Evolutionary conservation across 2,888 invertebrate genomes (phyloP), one percentile per base, ranked within the genome.

Genomic region (Xestia xanthographa): DNA sequence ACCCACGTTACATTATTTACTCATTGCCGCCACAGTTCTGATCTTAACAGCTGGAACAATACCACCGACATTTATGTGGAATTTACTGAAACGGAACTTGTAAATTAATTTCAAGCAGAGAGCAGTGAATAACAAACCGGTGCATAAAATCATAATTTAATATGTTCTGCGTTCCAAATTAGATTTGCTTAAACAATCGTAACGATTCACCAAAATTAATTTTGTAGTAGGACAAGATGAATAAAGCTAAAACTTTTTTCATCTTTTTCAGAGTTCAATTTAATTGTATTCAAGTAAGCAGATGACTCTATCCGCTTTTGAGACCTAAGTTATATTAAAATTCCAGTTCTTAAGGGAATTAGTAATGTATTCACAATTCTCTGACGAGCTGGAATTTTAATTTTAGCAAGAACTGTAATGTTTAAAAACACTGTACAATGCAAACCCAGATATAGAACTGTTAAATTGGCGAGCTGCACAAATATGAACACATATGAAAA

Each of bases 141-240:
- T 85, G 71, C 85, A 83, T 82, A 82, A 82, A 77, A 72, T 77
- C 67, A 85, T 77, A 82, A 83, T 73, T 65, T 73, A 85, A 83
- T 84, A 76, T 72, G 82, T 83, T 83, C 66, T 70, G 65, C 60
- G 73, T 68, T 67, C 70, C 50, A 56, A 82, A 77, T 85, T 65
- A 82, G 72, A 73, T 62, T 73, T 65, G 62, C 53, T 75, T 60
- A 34, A 66, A 81, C 72, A 76, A 81, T 72, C 70, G 60, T 26
- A 56, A 68, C 63, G 56, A 74, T 53, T 69, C 66, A 48, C 65
- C 56, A 53, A 81, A 72, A 48, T 67, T 63, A 34, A 34, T 69
- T 29, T 29, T 8, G 65, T 34, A 34, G n/a, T 22, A 22, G 53
- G 41, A 63, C 38, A 50, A 20, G 60, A 48, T 43, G n/a, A 38